These are phyloP conservation scores for Sardina pilchardus DNA, from an alignment of 2,113 vertebrate species.

Conservation along the genomic window DNA sequence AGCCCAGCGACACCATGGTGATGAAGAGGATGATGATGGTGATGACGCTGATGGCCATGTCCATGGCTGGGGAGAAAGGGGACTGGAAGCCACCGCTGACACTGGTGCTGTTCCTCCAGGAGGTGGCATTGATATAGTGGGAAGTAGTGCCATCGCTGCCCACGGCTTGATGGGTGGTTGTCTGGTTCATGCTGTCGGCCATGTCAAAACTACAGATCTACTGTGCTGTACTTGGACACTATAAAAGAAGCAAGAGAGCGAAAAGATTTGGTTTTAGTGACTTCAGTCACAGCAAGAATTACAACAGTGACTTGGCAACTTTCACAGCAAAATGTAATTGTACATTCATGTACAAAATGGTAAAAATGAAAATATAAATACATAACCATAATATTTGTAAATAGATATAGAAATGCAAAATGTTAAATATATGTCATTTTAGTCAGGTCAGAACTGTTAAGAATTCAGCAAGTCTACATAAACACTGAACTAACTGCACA, in stretches of 20 bases:
- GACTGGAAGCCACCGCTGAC: slow-evolving; percentile 40
- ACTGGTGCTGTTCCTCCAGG: slow-evolving; percentile 48
- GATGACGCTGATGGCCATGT: slow-evolving; percentile 63
- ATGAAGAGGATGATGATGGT: slow-evolving; percentile 65
- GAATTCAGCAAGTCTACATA: too few relatives aligned
- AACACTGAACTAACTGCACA: too few relatives aligned
- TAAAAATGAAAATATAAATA: too few relatives aligned
- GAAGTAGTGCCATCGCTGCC: background rate
- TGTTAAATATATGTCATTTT: too few relatives aligned
- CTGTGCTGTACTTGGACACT: background rate
- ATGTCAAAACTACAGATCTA: background rate
- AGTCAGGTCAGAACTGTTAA: too few relatives aligned
- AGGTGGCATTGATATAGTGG: slow-evolving; percentile 26
- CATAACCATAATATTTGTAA: too few relatives aligned
- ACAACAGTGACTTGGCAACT: background rate
- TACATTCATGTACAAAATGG: background rate
- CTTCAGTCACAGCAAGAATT: background rate
- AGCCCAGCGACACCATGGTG: slow-evolving; percentile 78
- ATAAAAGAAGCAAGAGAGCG: background rate
- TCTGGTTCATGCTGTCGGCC: slow-evolving; percentile 56
- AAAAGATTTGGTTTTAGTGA: background rate
- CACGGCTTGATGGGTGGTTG: slow-evolving; percentile 17
- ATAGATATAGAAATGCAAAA: too few relatives aligned
- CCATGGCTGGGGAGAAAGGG: slow-evolving; percentile 40
- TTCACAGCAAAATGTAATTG: too few relatives aligned